Base-by-base conservation (phyloP, 2,113 vertebrate species). In the Camelus bactrianus region DNA sequence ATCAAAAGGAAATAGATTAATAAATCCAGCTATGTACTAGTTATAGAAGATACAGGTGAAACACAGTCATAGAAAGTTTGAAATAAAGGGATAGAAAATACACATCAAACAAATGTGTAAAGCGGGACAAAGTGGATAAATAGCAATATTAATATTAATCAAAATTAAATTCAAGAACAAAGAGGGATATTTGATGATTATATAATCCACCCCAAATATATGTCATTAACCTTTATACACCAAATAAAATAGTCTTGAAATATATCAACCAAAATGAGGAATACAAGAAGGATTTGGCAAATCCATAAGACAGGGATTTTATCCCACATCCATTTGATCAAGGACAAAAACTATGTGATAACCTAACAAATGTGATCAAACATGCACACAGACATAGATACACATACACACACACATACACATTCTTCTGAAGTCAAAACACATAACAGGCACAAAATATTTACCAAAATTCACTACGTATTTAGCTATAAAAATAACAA, bases 111-210 rank as follows among this genome's bases (percentile, higher is more conserved):
- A 56, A 60, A 28, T 65, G 30, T 72, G 22, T 8, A 92, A 91
- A 90, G 17, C n/a, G 60, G 70, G 14, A 38, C 64, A 72, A 67
- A 12, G 7, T 35, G 76, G 52, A 72, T 8, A 42, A 42, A 42
- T 20, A 67, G 5, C 3, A 64, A 77, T 82, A 88, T 9, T 52
- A 93, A 46, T 67, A 85, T 8, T 75, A 89, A 58, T 38, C 67
- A 75, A 73, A 75, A 54, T 79, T 46, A 56, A 95, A 77, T 77
- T 96, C 38, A 91, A 82, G 28, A n/a, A 46, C 24, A 76, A 69
- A 32, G 38, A 84, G n/a, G 7, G n/a, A 76, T 58, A 93, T 54
- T 16, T 72, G 14, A 54, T 60, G 42, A 93, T 64, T 77, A 48
- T 35, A 24, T 22, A 46, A 77, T 86, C 28, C 3, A 67, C 17